phyloP scores from a whole-genome alignment of 2,113 vertebrate genomes.

The Carollia perspicillata region DNA sequence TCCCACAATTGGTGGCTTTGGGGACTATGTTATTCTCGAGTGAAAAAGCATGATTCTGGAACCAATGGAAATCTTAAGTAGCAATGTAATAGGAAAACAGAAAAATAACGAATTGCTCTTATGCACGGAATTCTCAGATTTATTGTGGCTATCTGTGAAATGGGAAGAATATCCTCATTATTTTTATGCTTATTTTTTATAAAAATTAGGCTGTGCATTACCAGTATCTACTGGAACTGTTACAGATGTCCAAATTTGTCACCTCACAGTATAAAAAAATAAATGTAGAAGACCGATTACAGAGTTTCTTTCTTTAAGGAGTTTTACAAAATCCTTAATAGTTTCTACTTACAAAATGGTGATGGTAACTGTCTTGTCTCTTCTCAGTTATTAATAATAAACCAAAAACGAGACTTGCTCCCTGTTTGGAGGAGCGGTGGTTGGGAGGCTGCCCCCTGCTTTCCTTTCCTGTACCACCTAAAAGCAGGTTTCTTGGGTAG shows the following conservation, averaged over 20 bases:
- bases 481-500: neutral
- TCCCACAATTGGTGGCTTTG: neutral
- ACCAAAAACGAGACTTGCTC: neutral
- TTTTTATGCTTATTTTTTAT: neutral
- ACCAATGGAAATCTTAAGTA: neutral
- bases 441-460: fast-evolving
- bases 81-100: neutral
- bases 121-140: neutral
- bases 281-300: neutral
- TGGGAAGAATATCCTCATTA: neutral
- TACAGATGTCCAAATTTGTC: neutral
- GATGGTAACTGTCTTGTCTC: neutral
- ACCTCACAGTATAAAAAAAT: neutral
- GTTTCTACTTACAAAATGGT: neutral
- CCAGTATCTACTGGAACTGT: neutral
- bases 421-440: neutral
- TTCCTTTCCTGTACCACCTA: neutral
- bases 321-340: neutral
- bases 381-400: neutral
- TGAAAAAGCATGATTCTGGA: neutral
- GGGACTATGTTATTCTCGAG: neutral
- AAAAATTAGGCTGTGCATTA: neutral
- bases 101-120: neutral
- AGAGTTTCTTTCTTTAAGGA: neutral
- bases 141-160: neutral